A percentile compares a stretch with the other conserved stretches of the same genome.
These are phyloP conservation scores for Zapus hudsonius DNA, from an alignment of 2,113 vertebrate species.

Conservation along the genomic window DNA sequence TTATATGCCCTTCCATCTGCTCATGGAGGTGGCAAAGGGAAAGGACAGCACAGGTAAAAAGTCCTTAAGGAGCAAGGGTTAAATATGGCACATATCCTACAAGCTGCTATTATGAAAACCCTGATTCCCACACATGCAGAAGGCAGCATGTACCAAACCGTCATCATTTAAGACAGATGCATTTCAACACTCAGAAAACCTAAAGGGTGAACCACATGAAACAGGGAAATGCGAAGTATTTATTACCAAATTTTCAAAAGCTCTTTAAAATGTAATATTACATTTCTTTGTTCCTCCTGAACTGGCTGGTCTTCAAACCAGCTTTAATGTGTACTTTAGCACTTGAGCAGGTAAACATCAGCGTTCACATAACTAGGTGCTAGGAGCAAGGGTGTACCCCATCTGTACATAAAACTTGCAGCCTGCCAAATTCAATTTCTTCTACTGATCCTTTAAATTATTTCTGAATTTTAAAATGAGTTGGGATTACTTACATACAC, in stretches of 20 bases:
- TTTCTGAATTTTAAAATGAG: slow-evolving; percentile 58
- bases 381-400: slow-evolving; percentile 10
- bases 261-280: slow-evolving; percentile 72
- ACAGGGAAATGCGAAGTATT: slow-evolving; percentile 75
- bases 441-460: slow-evolving; percentile 58
- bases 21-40: neutral
- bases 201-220: slow-evolving; percentile 69
- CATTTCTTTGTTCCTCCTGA: slow-evolving; percentile 54
- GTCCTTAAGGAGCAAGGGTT: neutral
- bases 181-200: neutral
- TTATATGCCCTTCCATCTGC: neutral
- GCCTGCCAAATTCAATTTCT: slow-evolving; percentile 12
- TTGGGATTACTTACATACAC: slow-evolving; percentile 56
- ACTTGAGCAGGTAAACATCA: slow-evolving; percentile 77
- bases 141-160: neutral
- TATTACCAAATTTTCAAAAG: slow-evolving; percentile 77
- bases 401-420: neutral
- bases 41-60: neutral
- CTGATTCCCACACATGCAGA: slow-evolving; percentile 21
- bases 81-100: neutral
- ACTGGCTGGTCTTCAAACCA: slow-evolving; percentile 75
- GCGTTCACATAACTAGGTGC: slow-evolving; percentile 62
- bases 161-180: slow-evolving; percentile 43
- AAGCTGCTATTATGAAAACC: slow-evolving; percentile 29
- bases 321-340: slow-evolving; percentile 75